Percentiles rank a stretch among this genome's conserved stretches.
phyloP scores from a whole-genome alignment of 2,888 invertebrate species.

The Psylliodes chrysocephalus region DNA sequence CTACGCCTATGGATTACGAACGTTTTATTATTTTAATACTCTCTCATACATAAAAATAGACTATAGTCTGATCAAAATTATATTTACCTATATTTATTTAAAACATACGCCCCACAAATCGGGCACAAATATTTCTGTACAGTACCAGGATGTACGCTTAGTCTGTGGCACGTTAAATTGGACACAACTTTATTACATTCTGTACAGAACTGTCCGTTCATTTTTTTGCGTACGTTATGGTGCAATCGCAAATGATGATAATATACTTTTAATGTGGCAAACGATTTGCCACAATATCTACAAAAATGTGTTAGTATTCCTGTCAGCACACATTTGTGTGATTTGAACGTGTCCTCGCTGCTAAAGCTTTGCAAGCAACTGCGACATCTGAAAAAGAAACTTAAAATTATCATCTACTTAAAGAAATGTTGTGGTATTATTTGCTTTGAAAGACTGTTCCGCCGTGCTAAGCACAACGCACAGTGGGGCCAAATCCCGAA shows the following conservation, averaged over 20 bases:
- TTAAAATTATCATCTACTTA: too few relatives aligned
- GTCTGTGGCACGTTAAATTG: slow-evolving; percentile 52
- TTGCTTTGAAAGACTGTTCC: too few relatives aligned
- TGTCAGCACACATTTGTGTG: slow-evolving; percentile 50
- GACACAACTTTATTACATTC: slow-evolving; percentile 46
- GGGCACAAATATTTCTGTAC: slow-evolving; percentile 52
- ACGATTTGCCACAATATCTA: slow-evolving; percentile 54
- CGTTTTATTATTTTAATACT: too few relatives aligned
- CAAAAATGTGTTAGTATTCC: slow-evolving; percentile 46
- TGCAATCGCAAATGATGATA: neutral
- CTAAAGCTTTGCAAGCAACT: slow-evolving; percentile 53
- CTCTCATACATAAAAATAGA: too few relatives aligned
- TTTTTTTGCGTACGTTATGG: neutral
- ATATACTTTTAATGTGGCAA: slow-evolving; percentile 34
- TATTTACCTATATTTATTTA: slow-evolving; percentile 5
- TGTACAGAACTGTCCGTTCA: neutral
- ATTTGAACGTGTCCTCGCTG: slow-evolving; percentile 47
- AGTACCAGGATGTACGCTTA: slow-evolving; percentile 33
- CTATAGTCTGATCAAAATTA: too few relatives aligned
- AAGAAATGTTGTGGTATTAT: too few relatives aligned
- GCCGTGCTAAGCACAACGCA: too few relatives aligned
- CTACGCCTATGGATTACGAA: too few relatives aligned
- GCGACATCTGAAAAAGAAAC: slow-evolving; percentile 51
- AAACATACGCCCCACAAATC: neutral
- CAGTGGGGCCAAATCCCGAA: too few relatives aligned